Evolutionary conservation across 2,797 vertebrate species (phyloP).

Genomic region (Neopelma chrysocephalum): DNA sequence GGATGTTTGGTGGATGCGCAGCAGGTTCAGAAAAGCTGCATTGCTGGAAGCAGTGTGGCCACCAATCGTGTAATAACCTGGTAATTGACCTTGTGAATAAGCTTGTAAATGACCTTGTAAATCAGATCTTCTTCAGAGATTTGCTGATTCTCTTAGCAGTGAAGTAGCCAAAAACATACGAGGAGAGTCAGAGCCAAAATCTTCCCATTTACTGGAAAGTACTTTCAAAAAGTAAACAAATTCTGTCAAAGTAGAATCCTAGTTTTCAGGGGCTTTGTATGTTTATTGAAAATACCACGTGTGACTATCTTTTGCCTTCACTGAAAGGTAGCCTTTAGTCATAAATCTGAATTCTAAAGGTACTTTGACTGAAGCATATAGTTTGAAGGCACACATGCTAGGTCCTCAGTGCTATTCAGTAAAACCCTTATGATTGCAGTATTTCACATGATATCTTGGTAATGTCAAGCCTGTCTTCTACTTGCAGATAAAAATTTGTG

Average conservation of each 20-base stretch:
- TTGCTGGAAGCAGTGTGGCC: not conserved
- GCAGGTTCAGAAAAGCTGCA: not conserved
- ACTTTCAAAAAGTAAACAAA: conserved; percentile 8
- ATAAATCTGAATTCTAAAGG: not conserved
- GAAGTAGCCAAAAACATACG: not conserved
- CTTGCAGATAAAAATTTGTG: not conserved
- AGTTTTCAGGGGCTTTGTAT: not conserved
- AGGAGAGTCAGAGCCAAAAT: not conserved
- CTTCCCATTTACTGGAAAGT: not conserved
- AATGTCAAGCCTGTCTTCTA: not conserved
- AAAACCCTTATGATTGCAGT: not conserved
- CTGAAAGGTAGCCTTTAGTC: not conserved
- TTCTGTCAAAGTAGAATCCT: not conserved
- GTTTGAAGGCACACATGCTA: not conserved
- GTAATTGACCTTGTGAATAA: not conserved
- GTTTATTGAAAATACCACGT: not conserved
- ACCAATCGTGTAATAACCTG: not conserved
- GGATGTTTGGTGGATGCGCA: not conserved
- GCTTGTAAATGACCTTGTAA: not conserved
- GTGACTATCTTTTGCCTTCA: not conserved
- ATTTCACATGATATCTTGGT: not conserved
- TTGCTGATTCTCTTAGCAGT: not conserved
- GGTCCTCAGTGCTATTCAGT: not conserved
- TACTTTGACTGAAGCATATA: not conserved
- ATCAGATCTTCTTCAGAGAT: not conserved